Evolutionary conservation across 1,140 invertebrate genomes (phyloP).

Genomic region (Stratiolaelaps scimitus): DNA sequence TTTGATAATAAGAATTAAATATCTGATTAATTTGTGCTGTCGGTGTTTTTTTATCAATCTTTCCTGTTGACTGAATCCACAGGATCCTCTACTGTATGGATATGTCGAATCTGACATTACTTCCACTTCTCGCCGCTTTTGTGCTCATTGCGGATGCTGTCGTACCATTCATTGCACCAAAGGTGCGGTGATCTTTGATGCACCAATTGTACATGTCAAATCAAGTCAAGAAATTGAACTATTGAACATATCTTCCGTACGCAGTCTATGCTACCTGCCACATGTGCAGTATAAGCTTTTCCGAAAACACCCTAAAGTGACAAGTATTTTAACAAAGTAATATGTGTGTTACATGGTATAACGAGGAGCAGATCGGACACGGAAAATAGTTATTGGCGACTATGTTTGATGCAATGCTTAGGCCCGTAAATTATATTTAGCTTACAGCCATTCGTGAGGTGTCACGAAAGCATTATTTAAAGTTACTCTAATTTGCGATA

Average conservation of each 20-base stretch:
- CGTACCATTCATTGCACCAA: constrained; percentile 21
- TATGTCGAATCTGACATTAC: constrained; percentile 23
- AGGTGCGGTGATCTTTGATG: not conserved
- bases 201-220: not conserved
- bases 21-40: not conserved
- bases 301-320: too few species aligned
- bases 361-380: too few species aligned
- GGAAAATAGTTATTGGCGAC: too few species aligned
- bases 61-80: not conserved
- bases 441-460: not conserved
- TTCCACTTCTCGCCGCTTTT: constrained; percentile 4
- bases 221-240: not conserved
- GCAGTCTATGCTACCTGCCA: too few species aligned
- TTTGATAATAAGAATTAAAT: not conserved
- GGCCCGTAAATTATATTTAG: too few species aligned
- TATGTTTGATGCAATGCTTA: too few species aligned
- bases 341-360: too few species aligned
- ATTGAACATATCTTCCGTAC: too few species aligned
- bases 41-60: not conserved
- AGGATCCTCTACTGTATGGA: constrained; percentile 22
- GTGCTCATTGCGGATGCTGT: constrained; percentile 3
- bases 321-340: too few species aligned
- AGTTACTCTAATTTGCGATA: not conserved
- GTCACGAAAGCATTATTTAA: not conserved
- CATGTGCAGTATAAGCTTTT: too few species aligned